Base-by-base conservation (phyloP, 2,888 invertebrate genomes). In the Unio pictorum region DNA sequence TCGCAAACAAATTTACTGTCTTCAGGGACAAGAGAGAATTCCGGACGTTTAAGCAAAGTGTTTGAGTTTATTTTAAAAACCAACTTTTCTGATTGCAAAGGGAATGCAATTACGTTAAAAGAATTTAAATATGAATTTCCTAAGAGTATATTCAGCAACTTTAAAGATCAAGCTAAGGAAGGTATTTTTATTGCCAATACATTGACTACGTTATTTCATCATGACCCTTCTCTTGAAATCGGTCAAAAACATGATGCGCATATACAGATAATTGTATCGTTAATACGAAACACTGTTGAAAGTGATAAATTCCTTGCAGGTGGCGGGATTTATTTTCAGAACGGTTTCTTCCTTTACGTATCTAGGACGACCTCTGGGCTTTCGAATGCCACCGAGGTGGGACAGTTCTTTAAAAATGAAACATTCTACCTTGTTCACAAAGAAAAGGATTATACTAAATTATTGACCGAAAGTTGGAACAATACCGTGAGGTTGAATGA, bases 291-390 rank as follows among this genome's bases (percentile, higher is more conserved):
- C 28, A 71, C 80, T 58, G 75, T 84, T 17, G 79, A 79, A 57
- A 78, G 80, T 20, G 82, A 84, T 61, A 71, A 74, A 20, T 66
- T 75, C 26, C 67, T 85, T 54, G 78, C 75, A 11, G 85, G 83
- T 23, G 81, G 82, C n/a, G 85, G 82, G 11, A 81, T 85, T 55
- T 83, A 80, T 23, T 85, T 85, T 66, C 67, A 77, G 64, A 73
- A 74, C 61, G 77, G 68, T 26, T 81, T 81, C 63, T 85, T 83
- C 65, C 84, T 84, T 11, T 85, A 85, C 63, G 75, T 84, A 17
- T 80, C 65, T 55, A 77, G 76, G 71, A 68, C 67, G 8, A 58
- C 58, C 18, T 67, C 72, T 57, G 77, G 66, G 15, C 66, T 59
- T 30, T 60, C 66, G 23, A 58, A 64, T 17, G 23, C 64, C 15